phyloP scores from a whole-genome alignment of 2,888 invertebrate species.

The Rhagonycha fulva region DNA sequence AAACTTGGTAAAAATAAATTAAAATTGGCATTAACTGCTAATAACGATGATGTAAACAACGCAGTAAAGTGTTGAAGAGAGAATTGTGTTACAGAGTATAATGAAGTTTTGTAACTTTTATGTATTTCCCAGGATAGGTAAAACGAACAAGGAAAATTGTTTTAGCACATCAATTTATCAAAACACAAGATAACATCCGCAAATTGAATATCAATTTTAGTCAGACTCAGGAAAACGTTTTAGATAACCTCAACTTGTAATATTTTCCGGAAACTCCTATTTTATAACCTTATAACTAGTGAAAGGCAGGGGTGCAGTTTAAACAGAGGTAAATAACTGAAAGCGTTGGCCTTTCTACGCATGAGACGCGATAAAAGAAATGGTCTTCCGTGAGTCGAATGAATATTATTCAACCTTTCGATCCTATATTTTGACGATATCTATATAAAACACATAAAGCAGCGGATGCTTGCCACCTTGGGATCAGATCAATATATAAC shows the following conservation, averaged over 20 bases:
- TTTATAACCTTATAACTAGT: conserved; percentile 36
- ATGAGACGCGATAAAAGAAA: conserved; percentile 43
- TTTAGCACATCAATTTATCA: conserved; percentile 24
- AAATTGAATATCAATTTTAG: conserved; percentile 28
- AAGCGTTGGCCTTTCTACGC: conserved; percentile 40
- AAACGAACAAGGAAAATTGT: conserved; percentile 19
- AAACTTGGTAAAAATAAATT: not conserved
- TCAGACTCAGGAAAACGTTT: conserved; percentile 21
- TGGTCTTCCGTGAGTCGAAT: conserved; percentile 40
- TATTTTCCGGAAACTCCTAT: conserved; percentile 33
- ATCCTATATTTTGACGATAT: conserved; percentile 40
- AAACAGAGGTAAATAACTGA: conserved; percentile 43
- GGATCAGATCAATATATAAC: conserved; percentile 34
- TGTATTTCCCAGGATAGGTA: conserved; percentile 10
- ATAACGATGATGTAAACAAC: conserved; percentile 10
- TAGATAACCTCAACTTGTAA: conserved; percentile 32
- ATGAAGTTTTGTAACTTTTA: conserved; percentile 15
- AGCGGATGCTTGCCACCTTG: conserved; percentile 36
- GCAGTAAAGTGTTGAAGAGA: conserved; percentile 1
- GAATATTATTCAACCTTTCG: conserved; percentile 39
- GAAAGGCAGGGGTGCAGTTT: conserved; percentile 34
- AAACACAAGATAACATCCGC: conserved; percentile 22
- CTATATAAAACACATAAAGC: conserved; percentile 42
- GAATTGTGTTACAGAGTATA: conserved; percentile 9
- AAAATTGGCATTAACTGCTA: conserved; percentile 10